Base-by-base conservation (phyloP, 2,797 vertebrate species). In the Gobionotothen gibberifrons region DNA sequence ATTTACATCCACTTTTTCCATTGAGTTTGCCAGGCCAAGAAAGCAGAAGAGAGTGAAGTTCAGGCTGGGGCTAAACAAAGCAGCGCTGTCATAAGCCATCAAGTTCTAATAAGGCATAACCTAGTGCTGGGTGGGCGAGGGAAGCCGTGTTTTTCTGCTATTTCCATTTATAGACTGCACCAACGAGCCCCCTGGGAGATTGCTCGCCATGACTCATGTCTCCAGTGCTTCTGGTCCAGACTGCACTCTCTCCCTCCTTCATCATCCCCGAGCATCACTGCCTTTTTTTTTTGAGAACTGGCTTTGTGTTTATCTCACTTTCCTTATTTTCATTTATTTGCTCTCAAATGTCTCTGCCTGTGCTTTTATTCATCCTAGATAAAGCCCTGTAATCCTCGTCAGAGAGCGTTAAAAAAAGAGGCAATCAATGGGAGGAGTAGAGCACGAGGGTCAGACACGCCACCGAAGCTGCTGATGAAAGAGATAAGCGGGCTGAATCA, bases 111-210 rank as follows among this genome's bases (percentile, higher is more conserved):
- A 91, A 92, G 90, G 87, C 90, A 92, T 91, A 93, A 92, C 90
- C 90, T 76, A 78, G 90, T 88, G 72, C 91, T 89, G 92, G 92
- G 92, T 89, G 91, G 93, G 87, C 89, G 87, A 93, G 93, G 92
- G 88, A 93, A 94, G 91, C 89, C 92, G 79, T 93, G 90, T 89
- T 92, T 92, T 93, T 89, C 90, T 89, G 86, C 88, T 89, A 90
- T 91, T 94, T 94, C 93, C 92, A 92, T 94, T 93, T 94, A 93
- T 93, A 94, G 92, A 91, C 87, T 87, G 86, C 89, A 88, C 85
- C 87, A 87, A 91, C 84, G 83, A 91, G 90, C 88, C 93, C 91
- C 90, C 85, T 82, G 93, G 93, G 93, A 93, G 79, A 75, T 58
- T 69, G 83, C 81, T 89, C 66, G 79, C 86, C 86, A 86, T 94